phyloP scores from a whole-genome alignment of 2,888 invertebrate species.

The Pilophorus perplexus region DNA sequence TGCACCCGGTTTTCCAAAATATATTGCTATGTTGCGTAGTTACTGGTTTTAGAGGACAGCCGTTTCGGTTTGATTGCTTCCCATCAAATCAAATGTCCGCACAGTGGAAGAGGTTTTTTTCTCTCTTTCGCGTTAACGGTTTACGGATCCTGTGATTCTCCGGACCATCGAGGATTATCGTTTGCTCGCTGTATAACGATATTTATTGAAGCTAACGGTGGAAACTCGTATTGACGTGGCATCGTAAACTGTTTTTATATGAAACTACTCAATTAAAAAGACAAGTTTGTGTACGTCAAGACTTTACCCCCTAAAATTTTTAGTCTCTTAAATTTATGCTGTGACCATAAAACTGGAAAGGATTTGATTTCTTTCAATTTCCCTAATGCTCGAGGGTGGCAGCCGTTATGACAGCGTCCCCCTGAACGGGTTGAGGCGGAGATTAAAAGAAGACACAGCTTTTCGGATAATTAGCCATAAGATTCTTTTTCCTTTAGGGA shows the following conservation, averaged over 20 bases:
- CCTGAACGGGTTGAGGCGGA: conserved; percentile 1
- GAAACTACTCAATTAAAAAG: too few relatives aligned
- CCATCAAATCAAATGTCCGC: conserved; percentile 37
- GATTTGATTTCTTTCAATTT: too few relatives aligned
- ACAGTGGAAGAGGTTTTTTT: conserved; percentile 15
- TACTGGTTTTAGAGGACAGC: conserved; percentile 35
- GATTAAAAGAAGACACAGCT: conserved; percentile 25
- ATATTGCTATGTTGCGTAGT: conserved; percentile 38
- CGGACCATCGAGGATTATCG: not conserved
- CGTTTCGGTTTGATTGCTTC: conserved; percentile 35
- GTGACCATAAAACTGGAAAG: too few relatives aligned
- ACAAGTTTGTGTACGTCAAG: too few relatives aligned
- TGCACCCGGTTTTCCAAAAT: conserved; percentile 31
- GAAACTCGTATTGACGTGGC: not conserved
- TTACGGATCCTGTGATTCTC: conserved; percentile 16
- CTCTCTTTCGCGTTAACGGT: conserved; percentile 1
- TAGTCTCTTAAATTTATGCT: too few relatives aligned
- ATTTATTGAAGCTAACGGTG: conserved; percentile 1
- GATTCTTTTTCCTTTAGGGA: conserved; percentile 34
- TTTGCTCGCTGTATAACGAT: conserved; percentile 5
- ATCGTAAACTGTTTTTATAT: not conserved
- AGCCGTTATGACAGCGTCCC: too few relatives aligned
- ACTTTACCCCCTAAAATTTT: too few relatives aligned
- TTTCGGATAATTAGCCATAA: conserved; percentile 38
- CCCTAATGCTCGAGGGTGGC: too few relatives aligned